Evolutionary conservation across 2,797 vertebrate genomes (phyloP), one percentile per base, ranked within the genome.

Genomic region (Chrysocyon brachyurus): DNA sequence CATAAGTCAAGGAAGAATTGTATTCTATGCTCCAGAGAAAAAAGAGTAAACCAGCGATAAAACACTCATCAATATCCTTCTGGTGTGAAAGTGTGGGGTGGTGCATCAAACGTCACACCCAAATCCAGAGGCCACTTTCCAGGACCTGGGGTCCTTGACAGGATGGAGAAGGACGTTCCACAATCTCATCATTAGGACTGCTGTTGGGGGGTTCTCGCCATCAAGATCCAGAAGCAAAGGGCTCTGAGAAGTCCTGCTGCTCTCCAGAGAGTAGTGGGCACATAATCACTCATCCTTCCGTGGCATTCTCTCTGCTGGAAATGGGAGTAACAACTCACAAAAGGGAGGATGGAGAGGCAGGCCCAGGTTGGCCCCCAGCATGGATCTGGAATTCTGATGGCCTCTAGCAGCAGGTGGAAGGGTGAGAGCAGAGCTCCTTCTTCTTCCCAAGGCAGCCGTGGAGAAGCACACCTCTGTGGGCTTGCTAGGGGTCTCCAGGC

Each of bases 261-360:
- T 89, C 33, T 73, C 46, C 36, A 33, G 7, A 11, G 66, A 61
- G 40, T 24, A 5, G 33, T 22, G 56, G 3, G 33, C 59, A 46
- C 0, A 2, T 46, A 15, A 36, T 49, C 61, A 22, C 2, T 15
- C 52, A 57, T 56, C 22, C 0, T 12, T 40, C 33, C 6, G 17
- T 56, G 6, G 31, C 22, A 5, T 40, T 61, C 6, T 24, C 5
- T 73, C 52, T 63, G 64, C 75, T 61, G 26, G 81, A 82, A 52
- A 72, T 0, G 16, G 17, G 57, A 68, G 14, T 31, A n/a, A 22
- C 4, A 1, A 1, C 28, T 79, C 64, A 54, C 36, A 31, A 17
- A 64, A 61, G 24, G 56, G 28, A 75, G 57, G 40, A 8, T 0
- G 33, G 5, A 46, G 56, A 66, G 26, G 78, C 12, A 3, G 24